Base-by-base conservation (phyloP, 2,888 invertebrate genomes). In the Augiades crinisus region DNA sequence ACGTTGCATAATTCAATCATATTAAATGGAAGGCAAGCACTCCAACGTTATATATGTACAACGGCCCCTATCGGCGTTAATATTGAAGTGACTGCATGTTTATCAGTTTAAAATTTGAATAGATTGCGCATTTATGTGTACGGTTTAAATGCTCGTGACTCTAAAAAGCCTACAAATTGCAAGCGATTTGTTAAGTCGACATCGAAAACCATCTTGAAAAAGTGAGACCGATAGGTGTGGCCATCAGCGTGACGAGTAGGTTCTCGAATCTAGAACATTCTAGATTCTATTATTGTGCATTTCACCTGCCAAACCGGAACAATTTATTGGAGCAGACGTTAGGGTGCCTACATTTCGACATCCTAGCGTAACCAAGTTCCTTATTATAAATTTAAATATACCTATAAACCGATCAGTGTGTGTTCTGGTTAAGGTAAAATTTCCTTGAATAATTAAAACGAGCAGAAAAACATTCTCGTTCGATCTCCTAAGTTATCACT, bases 1-100 rank as follows among this genome's bases (percentile, higher is more conserved):
- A 71, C 62, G 69, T 78, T 78, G 78, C 77, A 86, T 85, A 84
- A 82, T 80, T 83, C 76, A 78, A 81, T 85, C 81, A 82, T 72
- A 68, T 64, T 66, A 64, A 64, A 55, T 56, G 57, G 56, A 64
- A 56, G 59, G 54, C 54, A 62, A 58, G 56, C 53, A 24, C 54
- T 34, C 52, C 40, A 45, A 55, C 56, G 57, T 17, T 53, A 54
- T 55, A 54, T 47, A 30, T 55, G 54, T 47, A 30, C 16, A 38
- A 49, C 46, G 54, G 34, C 45, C 54, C 50, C 31, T 52, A 40
- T 52, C 34, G 22, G 24, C 45, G 16, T 34, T 34, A 34, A 45
- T 44, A 47, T 43, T 37, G 34, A 46, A 47, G 44, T 38, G 45
- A 44, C 37, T 44, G 44, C 14, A 16, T 34, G 45, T 45, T 14